phyloP scores from a whole-genome alignment of 2,797 vertebrate genomes.

The Platalea minor region DNA sequence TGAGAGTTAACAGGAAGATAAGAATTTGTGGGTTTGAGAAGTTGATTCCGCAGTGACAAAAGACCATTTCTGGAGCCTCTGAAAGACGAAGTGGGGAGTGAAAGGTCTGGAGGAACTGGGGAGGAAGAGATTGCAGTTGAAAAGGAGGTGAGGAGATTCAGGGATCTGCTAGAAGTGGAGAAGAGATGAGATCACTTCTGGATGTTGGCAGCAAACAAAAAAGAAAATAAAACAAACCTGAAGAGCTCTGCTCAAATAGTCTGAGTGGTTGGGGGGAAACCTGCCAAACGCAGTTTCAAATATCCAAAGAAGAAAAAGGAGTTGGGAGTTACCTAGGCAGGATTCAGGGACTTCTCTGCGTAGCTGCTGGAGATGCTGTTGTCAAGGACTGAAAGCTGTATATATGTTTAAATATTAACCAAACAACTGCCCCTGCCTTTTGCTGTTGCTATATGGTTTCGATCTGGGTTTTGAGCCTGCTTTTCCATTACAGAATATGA shows the following conservation, averaged over 20 bases:
- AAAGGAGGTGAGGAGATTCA: not conserved
- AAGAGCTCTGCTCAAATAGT: not conserved
- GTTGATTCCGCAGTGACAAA: not conserved
- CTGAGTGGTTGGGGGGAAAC: not conserved
- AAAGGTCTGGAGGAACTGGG: not conserved
- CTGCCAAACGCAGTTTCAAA: not conserved
- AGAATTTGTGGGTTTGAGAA: not conserved
- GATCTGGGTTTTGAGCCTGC: not conserved
- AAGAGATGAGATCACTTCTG: not conserved
- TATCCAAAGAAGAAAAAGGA: not conserved
- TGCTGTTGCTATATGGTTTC: not conserved
- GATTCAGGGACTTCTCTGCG: not conserved
- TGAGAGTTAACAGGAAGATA: not conserved
- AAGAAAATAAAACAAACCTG: not conserved
- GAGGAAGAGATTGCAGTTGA: not conserved
- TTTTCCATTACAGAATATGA: accelerated
- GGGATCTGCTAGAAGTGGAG: not conserved
- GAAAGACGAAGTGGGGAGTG: not conserved
- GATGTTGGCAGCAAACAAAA: not conserved
- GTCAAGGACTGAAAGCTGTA: not conserved
- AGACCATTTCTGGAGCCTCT: not conserved
- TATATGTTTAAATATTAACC: not conserved
- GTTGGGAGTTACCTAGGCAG: not conserved
- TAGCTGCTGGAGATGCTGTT: not conserved
- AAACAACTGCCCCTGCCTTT: not conserved